phyloP scores from a whole-genome alignment of 2,113 vertebrate species.

The Thamnophis sirtalis region DNA sequence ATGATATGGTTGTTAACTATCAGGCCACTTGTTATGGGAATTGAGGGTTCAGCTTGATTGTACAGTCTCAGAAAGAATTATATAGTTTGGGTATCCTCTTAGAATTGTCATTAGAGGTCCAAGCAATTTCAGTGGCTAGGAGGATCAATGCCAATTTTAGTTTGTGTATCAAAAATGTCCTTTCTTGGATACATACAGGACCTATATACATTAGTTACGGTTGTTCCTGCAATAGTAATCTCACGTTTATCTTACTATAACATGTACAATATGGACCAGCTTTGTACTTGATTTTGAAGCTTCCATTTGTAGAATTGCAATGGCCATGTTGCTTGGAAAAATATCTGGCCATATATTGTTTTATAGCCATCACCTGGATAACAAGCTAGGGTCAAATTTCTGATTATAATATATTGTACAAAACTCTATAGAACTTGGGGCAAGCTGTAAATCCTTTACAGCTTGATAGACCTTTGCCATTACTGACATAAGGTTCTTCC shows the following conservation, averaged over 20 bases:
- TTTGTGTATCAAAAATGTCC: neutral
- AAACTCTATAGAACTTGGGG: neutral
- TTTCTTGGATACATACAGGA: neutral
- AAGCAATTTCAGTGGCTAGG: neutral
- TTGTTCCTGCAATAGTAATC: no score
- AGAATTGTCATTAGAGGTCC: neutral
- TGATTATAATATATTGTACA: neutral
- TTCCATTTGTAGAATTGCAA: neutral
- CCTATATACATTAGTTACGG: no score
- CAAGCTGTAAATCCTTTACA: neutral
- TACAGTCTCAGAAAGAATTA: neutral
- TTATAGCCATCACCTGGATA: neutral
- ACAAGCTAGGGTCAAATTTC: neutral
- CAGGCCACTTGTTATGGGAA: neutral
- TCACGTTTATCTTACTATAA: neutral
- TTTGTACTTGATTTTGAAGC: neutral
- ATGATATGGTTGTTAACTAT: neutral
- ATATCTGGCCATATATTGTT: neutral
- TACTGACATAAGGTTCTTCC: neutral
- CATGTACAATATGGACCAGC: neutral
- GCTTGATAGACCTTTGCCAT: neutral
- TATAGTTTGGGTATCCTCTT: neutral
- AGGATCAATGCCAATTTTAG: neutral
- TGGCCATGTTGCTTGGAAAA: neutral
- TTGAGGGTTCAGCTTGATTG: neutral